These are phyloP conservation scores for Enteromius paludinosus DNA, from an alignment of 2,797 vertebrate genomes.

Conservation along the genomic window DNA sequence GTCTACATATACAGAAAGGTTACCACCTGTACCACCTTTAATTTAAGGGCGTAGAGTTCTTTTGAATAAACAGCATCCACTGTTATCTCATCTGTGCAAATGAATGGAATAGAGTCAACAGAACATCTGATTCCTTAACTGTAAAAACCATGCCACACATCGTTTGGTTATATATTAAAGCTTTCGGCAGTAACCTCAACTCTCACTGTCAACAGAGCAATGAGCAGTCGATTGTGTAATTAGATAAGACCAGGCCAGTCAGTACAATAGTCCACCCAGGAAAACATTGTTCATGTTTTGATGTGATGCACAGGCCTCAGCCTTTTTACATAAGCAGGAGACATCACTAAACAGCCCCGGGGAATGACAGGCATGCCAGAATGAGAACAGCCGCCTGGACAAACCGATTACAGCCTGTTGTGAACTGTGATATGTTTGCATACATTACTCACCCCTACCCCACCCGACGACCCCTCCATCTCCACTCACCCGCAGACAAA, in stretches of 20 bases:
- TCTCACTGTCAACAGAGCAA: slow-evolving; percentile 30
- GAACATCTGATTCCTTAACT: not conserved
- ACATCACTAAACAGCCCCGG: slow-evolving; percentile 37
- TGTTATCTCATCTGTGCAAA: not conserved
- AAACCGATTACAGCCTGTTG: slow-evolving; percentile 23
- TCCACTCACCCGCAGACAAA: slow-evolving; percentile 11
- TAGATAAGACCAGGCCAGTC: slow-evolving; percentile 24
- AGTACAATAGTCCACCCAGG: slow-evolving; percentile 16
- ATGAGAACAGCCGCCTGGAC: slow-evolving; percentile 22
- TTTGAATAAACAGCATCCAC: not conserved
- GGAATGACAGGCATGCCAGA: slow-evolving; percentile 41
- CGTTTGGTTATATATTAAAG: slow-evolving; percentile 4
- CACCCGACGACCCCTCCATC: not conserved
- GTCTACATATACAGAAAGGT: not conserved
- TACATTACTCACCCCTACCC: not conserved
- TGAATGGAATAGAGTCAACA: not conserved
- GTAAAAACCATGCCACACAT: slow-evolving; percentile 1
- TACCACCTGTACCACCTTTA: not conserved
- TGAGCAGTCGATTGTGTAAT: slow-evolving; percentile 26
- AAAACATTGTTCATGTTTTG: slow-evolving; percentile 28
- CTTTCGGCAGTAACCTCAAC: not conserved
- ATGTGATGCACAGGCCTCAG: slow-evolving; percentile 6
- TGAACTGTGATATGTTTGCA: slow-evolving; percentile 26
- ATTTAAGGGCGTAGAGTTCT: not conserved
- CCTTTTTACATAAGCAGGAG: slow-evolving; percentile 24